These are phyloP conservation scores for Agrochola lychnidis DNA, from an alignment of 2,888 invertebrate genomes.

Conservation along the genomic window DNA sequence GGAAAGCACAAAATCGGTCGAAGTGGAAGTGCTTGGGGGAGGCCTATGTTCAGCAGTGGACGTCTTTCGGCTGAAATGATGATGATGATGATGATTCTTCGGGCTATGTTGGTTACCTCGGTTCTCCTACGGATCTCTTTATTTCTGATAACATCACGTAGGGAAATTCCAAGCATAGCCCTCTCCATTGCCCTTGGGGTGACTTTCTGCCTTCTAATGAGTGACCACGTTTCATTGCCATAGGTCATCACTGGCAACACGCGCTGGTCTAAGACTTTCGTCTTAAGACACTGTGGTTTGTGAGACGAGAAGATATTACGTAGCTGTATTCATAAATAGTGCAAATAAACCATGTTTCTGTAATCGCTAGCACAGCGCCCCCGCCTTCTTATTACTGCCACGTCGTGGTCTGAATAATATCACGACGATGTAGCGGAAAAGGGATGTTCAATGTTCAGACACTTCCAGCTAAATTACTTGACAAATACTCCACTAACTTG, in stretches of 20 bases:
- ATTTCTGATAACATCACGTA: not conserved
- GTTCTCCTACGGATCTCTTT: not conserved
- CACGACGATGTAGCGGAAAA: conserved; percentile 55
- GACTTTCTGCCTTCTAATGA: not conserved
- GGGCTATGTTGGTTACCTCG: too few species aligned
- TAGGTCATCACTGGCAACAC: not conserved
- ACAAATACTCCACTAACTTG: conserved; percentile 63
- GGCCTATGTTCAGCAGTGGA: too few species aligned
- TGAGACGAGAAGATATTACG: not conserved
- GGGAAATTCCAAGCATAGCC: not conserved
- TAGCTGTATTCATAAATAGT: not conserved
- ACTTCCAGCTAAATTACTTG: conserved; percentile 66
- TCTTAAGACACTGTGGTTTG: not conserved
- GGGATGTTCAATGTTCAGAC: conserved; percentile 55
- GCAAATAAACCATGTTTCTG: too few species aligned
- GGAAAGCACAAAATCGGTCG: too few species aligned
- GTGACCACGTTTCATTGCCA: not conserved
- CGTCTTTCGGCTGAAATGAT: too few species aligned
- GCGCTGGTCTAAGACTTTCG: not conserved
- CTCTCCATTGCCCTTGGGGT: not conserved
- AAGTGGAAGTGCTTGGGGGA: too few species aligned
- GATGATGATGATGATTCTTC: too few species aligned
- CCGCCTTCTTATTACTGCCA: conserved; percentile 46
- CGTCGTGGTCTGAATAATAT: conserved; percentile 57
- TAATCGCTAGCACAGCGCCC: conserved; percentile 26